These are phyloP conservation scores for Hoplias malabaricus DNA, from an alignment of 2,113 vertebrate species.

Conservation along the genomic window DNA sequence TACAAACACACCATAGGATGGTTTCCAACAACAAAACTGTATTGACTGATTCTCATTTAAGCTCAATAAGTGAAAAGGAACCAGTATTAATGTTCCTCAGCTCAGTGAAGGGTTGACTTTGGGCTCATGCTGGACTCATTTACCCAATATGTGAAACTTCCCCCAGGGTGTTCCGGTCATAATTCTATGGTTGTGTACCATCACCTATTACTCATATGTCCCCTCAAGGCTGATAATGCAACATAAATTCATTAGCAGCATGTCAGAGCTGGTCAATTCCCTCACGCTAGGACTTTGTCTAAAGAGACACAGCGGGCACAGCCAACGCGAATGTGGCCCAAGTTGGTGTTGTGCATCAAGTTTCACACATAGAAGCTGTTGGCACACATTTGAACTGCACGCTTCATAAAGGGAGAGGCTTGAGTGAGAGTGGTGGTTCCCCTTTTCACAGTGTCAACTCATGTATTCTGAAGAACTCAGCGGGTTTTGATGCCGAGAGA, in stretches of 20 bases:
- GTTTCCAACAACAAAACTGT: too few relatives aligned
- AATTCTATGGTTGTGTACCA: neutral
- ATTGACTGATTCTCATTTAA: too few relatives aligned
- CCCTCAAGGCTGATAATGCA: neutral
- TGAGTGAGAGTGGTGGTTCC: too few relatives aligned
- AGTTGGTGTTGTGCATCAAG: neutral
- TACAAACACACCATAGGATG: too few relatives aligned
- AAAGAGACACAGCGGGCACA: neutral
- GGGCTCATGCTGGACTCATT: too few relatives aligned
- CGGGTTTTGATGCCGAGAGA: neutral
- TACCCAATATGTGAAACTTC: too few relatives aligned
- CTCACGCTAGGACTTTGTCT: neutral
- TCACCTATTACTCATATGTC: neutral
- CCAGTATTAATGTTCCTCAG: too few relatives aligned
- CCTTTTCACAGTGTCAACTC: neutral
- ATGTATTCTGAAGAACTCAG: neutral
- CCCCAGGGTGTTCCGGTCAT: too few relatives aligned
- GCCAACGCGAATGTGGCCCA: neutral
- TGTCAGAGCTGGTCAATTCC: neutral
- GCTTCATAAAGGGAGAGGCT: too few relatives aligned
- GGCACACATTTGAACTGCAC: neutral
- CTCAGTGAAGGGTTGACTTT: too few relatives aligned
- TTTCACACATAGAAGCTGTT: neutral
- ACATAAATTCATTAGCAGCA: neutral
- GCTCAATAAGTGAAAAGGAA: too few relatives aligned